Evolutionary conservation across 2,888 invertebrate genomes (phyloP).

Genomic region (Vannuccia rotundouncinata): DNA sequence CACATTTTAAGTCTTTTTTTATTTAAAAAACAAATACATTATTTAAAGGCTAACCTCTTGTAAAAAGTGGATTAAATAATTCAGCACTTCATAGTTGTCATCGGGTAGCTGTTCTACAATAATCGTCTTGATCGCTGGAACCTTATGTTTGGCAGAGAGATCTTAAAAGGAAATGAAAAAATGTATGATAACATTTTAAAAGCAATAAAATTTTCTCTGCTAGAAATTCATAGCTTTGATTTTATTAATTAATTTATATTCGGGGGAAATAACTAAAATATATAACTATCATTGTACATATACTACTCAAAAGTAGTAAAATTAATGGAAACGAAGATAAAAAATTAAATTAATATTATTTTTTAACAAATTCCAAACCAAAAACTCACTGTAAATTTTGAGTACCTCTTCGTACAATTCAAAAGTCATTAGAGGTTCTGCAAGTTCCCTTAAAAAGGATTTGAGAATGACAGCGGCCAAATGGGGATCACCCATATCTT

Average conservation of each 20-base stretch:
- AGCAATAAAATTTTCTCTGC: neutral
- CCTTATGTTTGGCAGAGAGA: slow-evolving; percentile 72
- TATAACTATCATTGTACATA: too few species aligned
- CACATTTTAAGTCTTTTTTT: too few species aligned
- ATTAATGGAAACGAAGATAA: neutral
- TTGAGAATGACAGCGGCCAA: slow-evolving; percentile 89
- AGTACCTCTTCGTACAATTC: slow-evolving; percentile 86
- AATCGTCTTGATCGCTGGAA: slow-evolving; percentile 75
- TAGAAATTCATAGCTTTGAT: neutral
- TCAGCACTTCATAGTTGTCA: slow-evolving; percentile 79
- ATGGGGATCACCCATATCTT: slow-evolving; percentile 66
- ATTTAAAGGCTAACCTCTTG: slow-evolving; percentile 78
- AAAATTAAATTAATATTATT: neutral
- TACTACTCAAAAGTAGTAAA: neutral
- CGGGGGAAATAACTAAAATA: too few species aligned
- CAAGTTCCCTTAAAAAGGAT: slow-evolving; percentile 79
- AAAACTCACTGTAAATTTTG: slow-evolving; percentile 72
- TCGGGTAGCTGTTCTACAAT: slow-evolving; percentile 82
- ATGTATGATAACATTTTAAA: neutral
- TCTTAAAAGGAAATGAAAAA: slow-evolving; percentile 60
- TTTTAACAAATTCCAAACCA: too few species aligned
- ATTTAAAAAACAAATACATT: too few species aligned
- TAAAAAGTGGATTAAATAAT: slow-evolving; percentile 83
- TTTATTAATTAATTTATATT: too few species aligned
- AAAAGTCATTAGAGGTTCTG: slow-evolving; percentile 84